These are phyloP conservation scores for Onthophagus taurus DNA, from an alignment of 1,140 invertebrate species.

Conservation along the genomic window DNA sequence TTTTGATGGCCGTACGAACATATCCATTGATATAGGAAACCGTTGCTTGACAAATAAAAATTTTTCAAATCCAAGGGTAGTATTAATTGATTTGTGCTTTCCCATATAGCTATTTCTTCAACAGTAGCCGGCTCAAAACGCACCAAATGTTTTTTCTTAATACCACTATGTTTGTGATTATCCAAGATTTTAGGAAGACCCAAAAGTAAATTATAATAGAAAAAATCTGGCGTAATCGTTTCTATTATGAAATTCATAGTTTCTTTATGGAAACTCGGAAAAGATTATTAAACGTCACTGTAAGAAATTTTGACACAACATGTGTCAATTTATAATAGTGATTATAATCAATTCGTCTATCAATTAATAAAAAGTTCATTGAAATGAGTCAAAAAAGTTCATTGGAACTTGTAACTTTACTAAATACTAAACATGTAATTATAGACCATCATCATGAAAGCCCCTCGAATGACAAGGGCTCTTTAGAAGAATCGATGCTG, in stretches of 20 bases:
- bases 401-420: too few species aligned
- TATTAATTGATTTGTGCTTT: slow-evolving; percentile 64
- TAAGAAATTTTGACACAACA: too few species aligned
- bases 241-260: slow-evolving; percentile 17
- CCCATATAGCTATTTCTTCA: slow-evolving; percentile 60
- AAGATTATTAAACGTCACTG: too few species aligned
- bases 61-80: slow-evolving; percentile 75
- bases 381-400: too few species aligned
- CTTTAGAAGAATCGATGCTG: too few species aligned
- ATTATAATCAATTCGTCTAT: too few species aligned
- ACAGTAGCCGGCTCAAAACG: slow-evolving; percentile 23
- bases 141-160: slow-evolving; percentile 1
- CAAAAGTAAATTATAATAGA: slow-evolving; percentile 19
- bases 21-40: slow-evolving; percentile 71
- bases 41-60: slow-evolving; percentile 84
- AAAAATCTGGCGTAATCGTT: slow-evolving; percentile 17
- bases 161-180: slow-evolving; percentile 1
- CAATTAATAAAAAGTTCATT: too few species aligned
- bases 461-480: too few species aligned
- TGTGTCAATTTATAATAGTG: too few species aligned
- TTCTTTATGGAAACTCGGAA: too few species aligned
- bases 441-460: too few species aligned
- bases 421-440: too few species aligned
- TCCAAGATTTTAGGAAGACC: slow-evolving; percentile 14
- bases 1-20: neutral